Percentiles rank a stretch among this genome's conserved stretches.
Evolutionary conservation across 2,888 invertebrate species (phyloP).

Genomic region (Rhyacophila evoluta): DNA sequence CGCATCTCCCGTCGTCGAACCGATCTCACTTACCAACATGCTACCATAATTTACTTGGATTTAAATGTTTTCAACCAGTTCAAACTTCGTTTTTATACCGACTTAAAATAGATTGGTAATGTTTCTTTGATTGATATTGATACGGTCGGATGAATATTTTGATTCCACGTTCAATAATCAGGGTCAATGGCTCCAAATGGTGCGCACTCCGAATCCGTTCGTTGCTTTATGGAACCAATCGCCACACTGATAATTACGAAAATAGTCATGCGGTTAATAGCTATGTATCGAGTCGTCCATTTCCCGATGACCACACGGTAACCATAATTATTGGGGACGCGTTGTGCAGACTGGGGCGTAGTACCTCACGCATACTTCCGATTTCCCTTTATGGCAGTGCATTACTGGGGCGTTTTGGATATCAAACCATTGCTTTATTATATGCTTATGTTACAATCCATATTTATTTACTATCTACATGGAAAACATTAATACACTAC

Average conservation of each 20-base stretch:
- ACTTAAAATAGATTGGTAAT: neutral
- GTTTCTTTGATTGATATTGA: neutral
- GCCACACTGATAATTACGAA: neutral
- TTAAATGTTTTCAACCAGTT: no score
- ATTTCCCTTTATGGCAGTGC: constrained; percentile 15
- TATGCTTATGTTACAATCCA: no score
- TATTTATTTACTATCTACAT: no score
- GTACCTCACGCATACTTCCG: constrained; percentile 46
- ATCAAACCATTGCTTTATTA: constrained; percentile 37
- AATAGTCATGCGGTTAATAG: neutral
- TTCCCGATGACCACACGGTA: constrained; percentile 31
- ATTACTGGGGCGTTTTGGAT: constrained; percentile 41
- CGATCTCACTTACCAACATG: no score
- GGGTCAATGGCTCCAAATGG: neutral
- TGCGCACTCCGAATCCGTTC: neutral
- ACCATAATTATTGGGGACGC: constrained; percentile 29
- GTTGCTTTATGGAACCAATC: constrained; percentile 1
- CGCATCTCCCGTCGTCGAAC: no score
- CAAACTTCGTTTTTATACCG: no score
- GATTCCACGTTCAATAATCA: neutral
- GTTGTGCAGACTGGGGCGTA: neutral
- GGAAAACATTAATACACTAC: no score
- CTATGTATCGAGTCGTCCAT: neutral
- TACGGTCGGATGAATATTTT: neutral
- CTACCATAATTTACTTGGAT: no score